These are phyloP conservation scores for Xiphydria camelus DNA, from an alignment of 2,888 invertebrate genomes.

Conservation along the genomic window DNA sequence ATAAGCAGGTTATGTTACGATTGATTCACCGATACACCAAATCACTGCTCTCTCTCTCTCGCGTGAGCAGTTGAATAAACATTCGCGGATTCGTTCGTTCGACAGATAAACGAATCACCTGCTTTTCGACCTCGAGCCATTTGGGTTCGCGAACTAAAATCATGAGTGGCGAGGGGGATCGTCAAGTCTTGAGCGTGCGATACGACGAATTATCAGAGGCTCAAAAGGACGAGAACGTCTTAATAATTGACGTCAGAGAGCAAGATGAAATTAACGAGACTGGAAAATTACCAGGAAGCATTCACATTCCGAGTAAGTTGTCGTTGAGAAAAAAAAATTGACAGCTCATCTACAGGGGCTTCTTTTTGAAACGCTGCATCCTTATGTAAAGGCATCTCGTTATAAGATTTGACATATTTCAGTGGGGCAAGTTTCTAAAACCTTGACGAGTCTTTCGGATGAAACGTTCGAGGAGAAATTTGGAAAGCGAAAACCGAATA, in stretches of 20 bases:
- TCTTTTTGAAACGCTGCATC: background rate
- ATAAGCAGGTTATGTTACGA: too few species aligned
- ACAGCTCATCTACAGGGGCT: too few species aligned
- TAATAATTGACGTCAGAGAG: constrained; percentile 78
- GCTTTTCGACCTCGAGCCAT: constrained; percentile 6
- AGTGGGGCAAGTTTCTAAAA: constrained; percentile 62
- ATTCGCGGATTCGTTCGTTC: too few species aligned
- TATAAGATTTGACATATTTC: constrained; percentile 41
- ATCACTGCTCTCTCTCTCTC: too few species aligned
- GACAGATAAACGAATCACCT: too few species aligned
- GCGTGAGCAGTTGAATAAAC: too few species aligned
- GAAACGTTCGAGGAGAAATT: constrained; percentile 64
- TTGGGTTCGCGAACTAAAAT: constrained; percentile 3
- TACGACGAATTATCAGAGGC: constrained; percentile 51
- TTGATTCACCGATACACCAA: too few species aligned
- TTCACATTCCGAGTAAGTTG: constrained; percentile 73
- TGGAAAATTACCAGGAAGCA: constrained; percentile 73
- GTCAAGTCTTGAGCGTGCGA: constrained; percentile 25
- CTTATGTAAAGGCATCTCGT: too few species aligned
- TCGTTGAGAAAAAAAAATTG: background rate
- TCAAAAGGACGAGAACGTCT: constrained; percentile 58
- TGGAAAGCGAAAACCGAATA: constrained; percentile 64
- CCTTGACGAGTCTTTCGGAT: constrained; percentile 57
- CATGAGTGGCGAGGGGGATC: constrained; percentile 30
- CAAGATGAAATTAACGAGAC: constrained; percentile 71